Conservation (phyloP, 2,797 vertebrate species). For the Neosilurus mollespiculum region DNA sequence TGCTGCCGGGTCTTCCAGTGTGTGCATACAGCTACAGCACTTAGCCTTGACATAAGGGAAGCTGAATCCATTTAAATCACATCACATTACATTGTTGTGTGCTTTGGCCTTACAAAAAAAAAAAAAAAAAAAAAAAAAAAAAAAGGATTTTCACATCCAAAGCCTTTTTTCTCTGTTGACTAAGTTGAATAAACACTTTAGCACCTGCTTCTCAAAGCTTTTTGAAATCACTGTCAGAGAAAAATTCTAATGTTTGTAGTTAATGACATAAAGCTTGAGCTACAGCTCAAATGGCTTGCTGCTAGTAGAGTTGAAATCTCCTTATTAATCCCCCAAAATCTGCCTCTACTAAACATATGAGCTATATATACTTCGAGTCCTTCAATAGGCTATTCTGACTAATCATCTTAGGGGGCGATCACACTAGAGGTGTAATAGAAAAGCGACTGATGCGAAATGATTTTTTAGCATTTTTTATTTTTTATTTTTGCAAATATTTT, state of each 20-base stretch:
- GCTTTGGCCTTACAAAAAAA: slow-evolving; percentile 50
- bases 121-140: slow-evolving; percentile 33
- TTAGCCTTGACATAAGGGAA: slow-evolving; percentile 39
- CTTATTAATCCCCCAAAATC: not conserved
- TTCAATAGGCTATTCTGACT: not conserved
- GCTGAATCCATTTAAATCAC: slow-evolving; percentile 55
- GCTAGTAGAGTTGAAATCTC: not conserved
- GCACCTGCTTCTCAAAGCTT: slow-evolving; percentile 6
- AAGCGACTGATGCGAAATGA: too few species aligned
- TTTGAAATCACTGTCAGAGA: not conserved
- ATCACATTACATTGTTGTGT: slow-evolving; percentile 51
- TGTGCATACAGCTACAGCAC: slow-evolving; percentile 41
- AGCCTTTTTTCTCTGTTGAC: not conserved
- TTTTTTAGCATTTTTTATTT: too few species aligned
- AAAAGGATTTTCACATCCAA: slow-evolving; percentile 24
- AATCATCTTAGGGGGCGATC: not conserved
- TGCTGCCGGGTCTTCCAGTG: slow-evolving; percentile 43
- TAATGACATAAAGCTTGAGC: not conserved
- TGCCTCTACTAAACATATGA: not conserved
- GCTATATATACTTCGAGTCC: not conserved
- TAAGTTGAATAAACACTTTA: slow-evolving; percentile 30
- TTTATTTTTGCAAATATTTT: too few species aligned
- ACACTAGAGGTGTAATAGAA: too few species aligned
- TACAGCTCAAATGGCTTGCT: too few species aligned
- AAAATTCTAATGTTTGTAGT: not conserved